phyloP scores from a whole-genome alignment of 2,888 invertebrate species.

The Harpalus rufipes region DNA sequence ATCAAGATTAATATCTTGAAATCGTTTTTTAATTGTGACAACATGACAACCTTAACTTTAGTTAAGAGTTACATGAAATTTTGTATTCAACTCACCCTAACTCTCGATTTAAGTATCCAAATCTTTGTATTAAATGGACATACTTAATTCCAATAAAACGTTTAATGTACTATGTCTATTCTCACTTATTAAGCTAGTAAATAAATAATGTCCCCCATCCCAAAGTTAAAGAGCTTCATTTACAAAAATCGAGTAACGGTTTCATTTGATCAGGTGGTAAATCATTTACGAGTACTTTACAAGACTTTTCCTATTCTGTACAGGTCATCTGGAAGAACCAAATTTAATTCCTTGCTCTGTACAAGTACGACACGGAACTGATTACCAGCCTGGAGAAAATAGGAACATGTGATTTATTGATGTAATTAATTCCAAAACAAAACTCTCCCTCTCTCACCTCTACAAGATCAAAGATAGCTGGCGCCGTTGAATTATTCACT shows the following conservation, averaged over 20 bases:
- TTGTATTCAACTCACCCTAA: too few species aligned
- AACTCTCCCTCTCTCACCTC: conserved; percentile 35
- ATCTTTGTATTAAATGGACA: too few species aligned
- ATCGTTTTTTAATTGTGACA: too few species aligned
- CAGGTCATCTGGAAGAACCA: conserved; percentile 31
- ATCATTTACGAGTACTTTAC: conserved; percentile 5
- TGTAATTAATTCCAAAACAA: conserved; percentile 63
- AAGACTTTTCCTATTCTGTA: conserved; percentile 28
- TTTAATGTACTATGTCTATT: too few species aligned
- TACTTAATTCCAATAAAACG: too few species aligned
- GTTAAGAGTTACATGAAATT: too few species aligned
- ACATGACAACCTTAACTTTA: too few species aligned
- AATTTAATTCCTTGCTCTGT: conserved; percentile 39
- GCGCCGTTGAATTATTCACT: conserved; percentile 61
- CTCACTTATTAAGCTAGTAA: too few species aligned
- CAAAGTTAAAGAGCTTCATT: background rate
- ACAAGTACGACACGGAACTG: conserved; percentile 28
- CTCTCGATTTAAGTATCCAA: too few species aligned
- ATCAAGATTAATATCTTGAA: too few species aligned
- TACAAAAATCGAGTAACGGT: conserved; percentile 40
- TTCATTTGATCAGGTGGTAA: background rate
- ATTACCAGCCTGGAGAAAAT: conserved; percentile 56
- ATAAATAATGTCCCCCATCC: background rate
- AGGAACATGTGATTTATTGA: conserved; percentile 62
- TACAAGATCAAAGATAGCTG: conserved; percentile 60